Conservation (phyloP, 53 echinoderm and acorn worm species). For the Paracentrotus lividus region DNA sequence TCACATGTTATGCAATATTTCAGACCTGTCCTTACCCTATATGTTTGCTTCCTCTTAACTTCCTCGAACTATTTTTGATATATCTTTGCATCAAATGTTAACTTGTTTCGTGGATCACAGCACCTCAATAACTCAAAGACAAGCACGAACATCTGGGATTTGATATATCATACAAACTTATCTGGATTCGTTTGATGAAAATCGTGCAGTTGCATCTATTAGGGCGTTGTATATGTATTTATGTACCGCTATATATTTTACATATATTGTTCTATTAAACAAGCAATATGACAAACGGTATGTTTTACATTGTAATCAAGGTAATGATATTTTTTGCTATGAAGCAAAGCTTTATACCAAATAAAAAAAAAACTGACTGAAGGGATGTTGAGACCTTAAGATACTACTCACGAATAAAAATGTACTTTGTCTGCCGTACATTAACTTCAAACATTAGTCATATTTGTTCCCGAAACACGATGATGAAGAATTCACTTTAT, state of each 20-base stretch:
- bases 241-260: not conserved
- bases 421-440: too few species aligned
- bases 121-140: not conserved
- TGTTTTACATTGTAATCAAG: too few species aligned
- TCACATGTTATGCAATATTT: not conserved
- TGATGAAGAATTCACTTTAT: too few species aligned
- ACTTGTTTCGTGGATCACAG: not conserved
- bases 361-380: too few species aligned
- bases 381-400: too few species aligned
- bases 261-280: not conserved
- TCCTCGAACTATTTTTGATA: not conserved
- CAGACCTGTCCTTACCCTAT: not conserved
- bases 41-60: not conserved
- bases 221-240: not conserved
- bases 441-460: too few species aligned
- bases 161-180: not conserved
- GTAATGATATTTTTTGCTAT: too few species aligned
- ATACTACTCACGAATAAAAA: too few species aligned
- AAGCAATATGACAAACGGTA: not conserved
- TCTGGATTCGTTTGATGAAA: conserved; percentile 11
- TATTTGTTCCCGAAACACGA: too few species aligned
- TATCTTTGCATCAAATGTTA: not conserved
- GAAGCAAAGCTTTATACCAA: too few species aligned
- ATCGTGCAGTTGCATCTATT: not conserved
- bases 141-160: not conserved